phyloP scores from a whole-genome alignment of 2,113 vertebrate species.

The Saccopteryx bilineata region DNA sequence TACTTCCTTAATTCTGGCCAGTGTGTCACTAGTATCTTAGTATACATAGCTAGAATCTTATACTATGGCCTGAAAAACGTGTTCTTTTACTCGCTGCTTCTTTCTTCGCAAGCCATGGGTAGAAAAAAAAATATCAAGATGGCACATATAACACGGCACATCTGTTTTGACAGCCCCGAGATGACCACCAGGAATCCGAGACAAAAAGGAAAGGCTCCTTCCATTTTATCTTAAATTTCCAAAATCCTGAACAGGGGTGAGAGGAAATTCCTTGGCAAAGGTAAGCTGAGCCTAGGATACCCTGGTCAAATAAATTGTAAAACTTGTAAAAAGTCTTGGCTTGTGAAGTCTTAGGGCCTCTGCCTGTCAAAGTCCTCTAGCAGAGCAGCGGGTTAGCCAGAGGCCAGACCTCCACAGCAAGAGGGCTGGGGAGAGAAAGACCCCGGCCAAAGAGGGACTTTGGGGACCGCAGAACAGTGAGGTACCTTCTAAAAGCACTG shows the following conservation, averaged over 20 bases:
- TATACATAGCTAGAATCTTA: background rate
- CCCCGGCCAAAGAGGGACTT: background rate
- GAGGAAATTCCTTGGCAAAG: background rate
- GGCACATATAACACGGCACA: background rate
- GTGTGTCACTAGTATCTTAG: background rate
- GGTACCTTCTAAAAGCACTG: background rate
- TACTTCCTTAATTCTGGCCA: background rate
- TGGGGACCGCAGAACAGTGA: background rate
- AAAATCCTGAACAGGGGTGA: background rate
- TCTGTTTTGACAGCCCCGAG: background rate
- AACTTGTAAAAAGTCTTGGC: too few relatives aligned
- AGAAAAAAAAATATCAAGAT: background rate
- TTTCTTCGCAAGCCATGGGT: constrained; percentile 3
- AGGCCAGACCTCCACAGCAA: background rate
- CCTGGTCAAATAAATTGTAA: background rate
- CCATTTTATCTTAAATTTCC: background rate
- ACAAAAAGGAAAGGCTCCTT: background rate
- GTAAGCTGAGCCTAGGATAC: background rate
- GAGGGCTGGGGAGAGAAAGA: background rate
- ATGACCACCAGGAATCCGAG: background rate
- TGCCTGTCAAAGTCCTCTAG: background rate
- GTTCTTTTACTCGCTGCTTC: background rate
- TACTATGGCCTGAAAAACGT: background rate
- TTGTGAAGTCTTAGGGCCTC: too few relatives aligned
- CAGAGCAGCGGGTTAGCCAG: background rate